Percentiles rank a stretch among this genome's conserved stretches.
phyloP scores from a whole-genome alignment of 2,888 invertebrate genomes.

The Phalera bucephala region DNA sequence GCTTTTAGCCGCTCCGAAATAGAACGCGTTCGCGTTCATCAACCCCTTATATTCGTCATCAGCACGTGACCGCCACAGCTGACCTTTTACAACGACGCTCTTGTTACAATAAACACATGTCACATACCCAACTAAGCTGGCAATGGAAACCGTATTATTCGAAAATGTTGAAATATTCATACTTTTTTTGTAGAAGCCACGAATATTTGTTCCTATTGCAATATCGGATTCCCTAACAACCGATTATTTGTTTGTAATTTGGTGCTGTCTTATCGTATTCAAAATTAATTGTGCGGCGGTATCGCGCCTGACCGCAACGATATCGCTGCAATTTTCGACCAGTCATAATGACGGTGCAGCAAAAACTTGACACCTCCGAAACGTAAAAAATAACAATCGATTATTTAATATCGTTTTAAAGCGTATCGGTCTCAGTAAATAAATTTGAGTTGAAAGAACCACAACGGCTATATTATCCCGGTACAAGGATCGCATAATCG shows the following conservation, averaged over 20 bases:
- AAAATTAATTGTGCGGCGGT: constrained; percentile 71
- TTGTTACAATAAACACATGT: constrained; percentile 29
- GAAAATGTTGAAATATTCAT: constrained; percentile 3
- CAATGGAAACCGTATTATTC: constrained; percentile 20
- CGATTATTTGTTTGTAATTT: constrained; percentile 55
- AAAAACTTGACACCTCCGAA: constrained; percentile 66
- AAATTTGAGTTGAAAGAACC: constrained; percentile 35
- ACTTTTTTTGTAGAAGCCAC: constrained; percentile 32
- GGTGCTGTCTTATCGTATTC: constrained; percentile 68
- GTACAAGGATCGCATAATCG: constrained; percentile 35
- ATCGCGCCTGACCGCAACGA: constrained; percentile 54
- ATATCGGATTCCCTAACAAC: constrained; percentile 30
- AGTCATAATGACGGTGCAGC: constrained; percentile 70
- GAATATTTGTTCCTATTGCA: constrained; percentile 31
- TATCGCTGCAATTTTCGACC: constrained; percentile 60
- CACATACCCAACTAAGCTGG: constrained; percentile 30
- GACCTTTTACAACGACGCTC: constrained; percentile 63
- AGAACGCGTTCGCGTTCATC: constrained; percentile 74
- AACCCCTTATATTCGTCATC: constrained; percentile 79
- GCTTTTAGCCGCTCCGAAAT: constrained; percentile 79
- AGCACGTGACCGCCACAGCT: constrained; percentile 44
- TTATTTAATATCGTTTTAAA: constrained; percentile 59
- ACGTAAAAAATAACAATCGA: constrained; percentile 54
- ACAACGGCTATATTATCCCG: constrained; percentile 27
- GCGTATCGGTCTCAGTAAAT: constrained; percentile 51